Evolutionary conservation across 2,888 invertebrate genomes (phyloP).

Genomic region (Byasa hedistus): DNA sequence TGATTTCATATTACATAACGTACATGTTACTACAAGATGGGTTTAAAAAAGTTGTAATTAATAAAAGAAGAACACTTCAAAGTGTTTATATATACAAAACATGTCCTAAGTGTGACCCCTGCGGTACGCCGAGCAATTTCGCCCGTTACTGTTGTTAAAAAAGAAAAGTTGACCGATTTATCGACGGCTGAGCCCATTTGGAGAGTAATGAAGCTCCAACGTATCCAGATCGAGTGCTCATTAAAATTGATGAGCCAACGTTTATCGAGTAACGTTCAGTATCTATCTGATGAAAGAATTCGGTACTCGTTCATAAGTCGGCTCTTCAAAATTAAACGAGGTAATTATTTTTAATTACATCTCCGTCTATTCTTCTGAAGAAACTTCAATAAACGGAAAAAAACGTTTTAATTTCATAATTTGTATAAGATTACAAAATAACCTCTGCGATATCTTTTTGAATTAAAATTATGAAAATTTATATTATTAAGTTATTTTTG

Average conservation of each 20-base stretch:
- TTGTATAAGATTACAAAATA: background rate
- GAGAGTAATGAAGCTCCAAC: constrained; percentile 33
- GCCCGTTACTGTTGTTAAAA: constrained; percentile 38
- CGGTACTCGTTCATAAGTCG: constrained; percentile 32
- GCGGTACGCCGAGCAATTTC: constrained; percentile 32
- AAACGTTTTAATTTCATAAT: background rate
- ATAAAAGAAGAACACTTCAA: no score
- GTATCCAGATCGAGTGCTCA: constrained; percentile 43
- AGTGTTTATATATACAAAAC: constrained; percentile 3
- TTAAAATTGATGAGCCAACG: constrained; percentile 50
- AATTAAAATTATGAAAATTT: background rate
- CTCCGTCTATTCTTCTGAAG: background rate
- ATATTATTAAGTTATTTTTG: no score
- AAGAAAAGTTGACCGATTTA: constrained; percentile 40
- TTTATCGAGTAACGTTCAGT: constrained; percentile 14
- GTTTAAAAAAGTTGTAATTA: no score
- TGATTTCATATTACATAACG: no score
- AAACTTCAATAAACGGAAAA: background rate
- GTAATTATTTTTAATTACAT: constrained; percentile 10
- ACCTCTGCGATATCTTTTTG: background rate
- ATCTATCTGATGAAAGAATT: constrained; percentile 12
- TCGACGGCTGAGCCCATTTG: constrained; percentile 38
- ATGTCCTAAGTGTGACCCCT: constrained; percentile 11
- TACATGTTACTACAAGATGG: no score
- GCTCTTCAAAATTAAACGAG: constrained; percentile 29